Conservation (phyloP, 1,140 invertebrate species). For the Philaenus spumarius region DNA sequence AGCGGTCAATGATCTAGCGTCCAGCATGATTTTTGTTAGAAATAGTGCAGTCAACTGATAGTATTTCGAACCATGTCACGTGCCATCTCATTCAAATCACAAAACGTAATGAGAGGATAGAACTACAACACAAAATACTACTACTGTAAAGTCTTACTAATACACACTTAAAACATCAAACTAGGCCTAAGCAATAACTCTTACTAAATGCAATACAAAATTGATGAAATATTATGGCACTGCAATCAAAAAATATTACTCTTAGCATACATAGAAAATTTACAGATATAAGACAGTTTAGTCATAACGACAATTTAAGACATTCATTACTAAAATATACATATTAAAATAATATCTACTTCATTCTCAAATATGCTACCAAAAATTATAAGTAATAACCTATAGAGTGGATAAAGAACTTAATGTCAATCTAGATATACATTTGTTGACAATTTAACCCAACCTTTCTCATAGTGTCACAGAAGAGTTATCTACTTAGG, state of each 20-base stretch:
- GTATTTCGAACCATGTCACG: not conserved
- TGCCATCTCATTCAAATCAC: conserved; percentile 11
- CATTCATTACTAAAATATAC: no score
- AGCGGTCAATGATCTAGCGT: conserved; percentile 41
- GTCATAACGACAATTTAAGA: no score
- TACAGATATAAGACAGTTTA: not conserved
- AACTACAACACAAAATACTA: conserved; percentile 22
- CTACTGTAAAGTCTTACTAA: conserved; percentile 1
- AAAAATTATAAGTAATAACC: no score
- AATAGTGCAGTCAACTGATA: not conserved
- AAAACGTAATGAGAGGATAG: conserved; percentile 12
- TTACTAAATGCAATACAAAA: not conserved
- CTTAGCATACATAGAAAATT: not conserved
- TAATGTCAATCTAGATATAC: no score
- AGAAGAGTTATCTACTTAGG: no score
- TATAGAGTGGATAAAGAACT: no score
- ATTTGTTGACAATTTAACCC: no score
- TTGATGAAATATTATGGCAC: not conserved
- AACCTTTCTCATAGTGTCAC: no score
- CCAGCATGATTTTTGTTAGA: conserved; percentile 41
- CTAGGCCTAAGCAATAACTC: not conserved
- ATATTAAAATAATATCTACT: no score
- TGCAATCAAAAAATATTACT: not conserved
- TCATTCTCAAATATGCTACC: no score
- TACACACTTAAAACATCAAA: not conserved